These are phyloP conservation scores for Cassiopea andromeda DNA, from an alignment of 30 jellyfish, hydroid and myxozoan species.

Conservation along the genomic window DNA sequence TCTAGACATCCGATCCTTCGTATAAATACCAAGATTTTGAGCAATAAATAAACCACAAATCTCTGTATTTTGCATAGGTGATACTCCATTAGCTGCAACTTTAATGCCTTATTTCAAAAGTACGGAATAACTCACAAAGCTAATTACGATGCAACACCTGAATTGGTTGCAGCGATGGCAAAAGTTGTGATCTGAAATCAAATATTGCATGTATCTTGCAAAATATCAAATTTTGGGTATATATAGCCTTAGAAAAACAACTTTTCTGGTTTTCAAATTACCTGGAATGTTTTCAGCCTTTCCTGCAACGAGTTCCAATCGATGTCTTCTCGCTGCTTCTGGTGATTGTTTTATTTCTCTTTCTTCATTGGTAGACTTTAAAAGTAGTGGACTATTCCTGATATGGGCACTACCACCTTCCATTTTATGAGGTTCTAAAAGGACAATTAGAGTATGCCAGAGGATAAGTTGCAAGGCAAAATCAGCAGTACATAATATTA, in stretches of 20 bases:
- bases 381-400: not conserved
- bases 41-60: no score
- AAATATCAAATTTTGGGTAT: no score
- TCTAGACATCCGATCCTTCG: no score
- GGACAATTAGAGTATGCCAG: not conserved
- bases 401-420: not conserved
- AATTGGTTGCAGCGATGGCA: no score
- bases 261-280: not conserved
- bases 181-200: no score
- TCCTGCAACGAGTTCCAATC: not conserved
- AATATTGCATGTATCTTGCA: not conserved
- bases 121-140: no score
- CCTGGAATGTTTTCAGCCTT: not conserved
- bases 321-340: not conserved
- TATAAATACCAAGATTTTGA: no score
- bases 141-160: no score
- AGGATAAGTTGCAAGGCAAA: not conserved
- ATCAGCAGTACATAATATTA: not conserved
- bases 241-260: not conserved
- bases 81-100: no score
- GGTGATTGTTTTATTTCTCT: constrained; percentile 2
- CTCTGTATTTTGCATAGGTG: no score
- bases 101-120: no score
- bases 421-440: constrained; percentile 10
- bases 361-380: constrained; percentile 13